Base-by-base conservation (phyloP, 2,888 invertebrate species). In the Halocaridina rubra region DNA sequence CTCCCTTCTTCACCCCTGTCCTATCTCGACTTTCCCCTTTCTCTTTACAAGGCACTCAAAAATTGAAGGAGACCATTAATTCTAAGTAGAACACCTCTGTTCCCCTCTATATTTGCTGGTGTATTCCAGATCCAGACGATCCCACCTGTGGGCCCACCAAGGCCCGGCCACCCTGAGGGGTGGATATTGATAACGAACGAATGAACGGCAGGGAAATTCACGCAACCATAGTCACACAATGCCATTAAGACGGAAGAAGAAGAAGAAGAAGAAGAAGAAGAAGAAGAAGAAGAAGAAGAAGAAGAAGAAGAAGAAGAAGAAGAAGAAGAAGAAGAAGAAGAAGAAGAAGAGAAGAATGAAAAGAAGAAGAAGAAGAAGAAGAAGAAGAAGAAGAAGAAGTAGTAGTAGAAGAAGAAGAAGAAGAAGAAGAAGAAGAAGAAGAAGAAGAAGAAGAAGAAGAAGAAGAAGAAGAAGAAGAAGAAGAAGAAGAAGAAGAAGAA, bases 351-450 rank as follows among this genome's bases (percentile, higher is more conserved):
- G 0, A 30, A 53, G 53, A 4, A 75, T 53, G 24, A 24, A 1
- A 22, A 33, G 13, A 5, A 67, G 29, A n/a, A 67, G n/a, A 67
- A 5, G 19, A 8, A 67, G 29, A 24, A 8, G 22, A 22, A 59
- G 30, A 19, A 2, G 29, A 33, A 22, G 39, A 19, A 30, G 33
- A 16, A 32, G 3, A 59, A 59, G 8, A 59, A 59, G 13, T 22
- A 22, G n/a, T 24, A 32, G 5, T 27, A 53, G 39, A 71, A 72
- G 19, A 69, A 69, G 13, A 30, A 79, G 53, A 71, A 71, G 30
- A 69, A 71, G 61, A 39, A 79, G 53, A 71, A 57, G 79, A 3
- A 71, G 32, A 80, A 29, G 27, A 71, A 79, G 27, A 24, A 71
- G 53, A 32, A 24, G 33, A 33, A 32, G 30, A 24, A 30, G 53